Evolutionary conservation across 2,888 invertebrate species (phyloP), one percentile per base, ranked within the genome.

Genomic region (Heliconius aoede): DNA sequence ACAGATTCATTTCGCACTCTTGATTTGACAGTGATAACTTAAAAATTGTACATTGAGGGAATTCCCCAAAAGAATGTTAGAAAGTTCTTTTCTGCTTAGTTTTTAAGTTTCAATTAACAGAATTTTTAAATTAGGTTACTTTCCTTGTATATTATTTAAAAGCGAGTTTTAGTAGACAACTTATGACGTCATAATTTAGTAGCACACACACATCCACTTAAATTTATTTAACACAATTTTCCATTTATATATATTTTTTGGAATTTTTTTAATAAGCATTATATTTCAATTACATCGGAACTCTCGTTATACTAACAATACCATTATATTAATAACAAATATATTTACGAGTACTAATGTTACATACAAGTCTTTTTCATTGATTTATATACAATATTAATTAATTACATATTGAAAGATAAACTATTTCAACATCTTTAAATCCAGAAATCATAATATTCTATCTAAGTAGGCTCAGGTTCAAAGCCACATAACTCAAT

Each of bases 311-410:
- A 36, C 24, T 65, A 28, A 65, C 15, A 65, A 55, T 55, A 69
- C 7, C n/a, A 7, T 51, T 69, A 69, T 18, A 51, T 28, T 40
- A 65, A 40, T 46, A 68, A 68, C 18, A 68, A 68, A 58, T 65
- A 36, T 74, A 24, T 40, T 74, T 46, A 46, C 61, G 21, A 74
- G 69, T 61, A 61, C 36, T 26, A 69, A 69, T 61, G 61, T 51
- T 62, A 61, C 36, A 60, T 55, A 67, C n/a, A 36, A 74, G 62
- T 69, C 69, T 69, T 69, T 60, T 30, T 24, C 15, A 30, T 30
- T 26, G 24, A 68, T 68, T 74, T n/a, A 61, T 32, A 73, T 18
- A 64, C 11, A 26, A 74, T 40, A 46, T 40, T 24, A 64, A 13
- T 24, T 18, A 65, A 40, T 36, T 64, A 13, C 1, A 3, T 65